These are phyloP conservation scores for Hemicordylus capensis DNA, from an alignment of 2,113 vertebrate species.

Conservation along the genomic window DNA sequence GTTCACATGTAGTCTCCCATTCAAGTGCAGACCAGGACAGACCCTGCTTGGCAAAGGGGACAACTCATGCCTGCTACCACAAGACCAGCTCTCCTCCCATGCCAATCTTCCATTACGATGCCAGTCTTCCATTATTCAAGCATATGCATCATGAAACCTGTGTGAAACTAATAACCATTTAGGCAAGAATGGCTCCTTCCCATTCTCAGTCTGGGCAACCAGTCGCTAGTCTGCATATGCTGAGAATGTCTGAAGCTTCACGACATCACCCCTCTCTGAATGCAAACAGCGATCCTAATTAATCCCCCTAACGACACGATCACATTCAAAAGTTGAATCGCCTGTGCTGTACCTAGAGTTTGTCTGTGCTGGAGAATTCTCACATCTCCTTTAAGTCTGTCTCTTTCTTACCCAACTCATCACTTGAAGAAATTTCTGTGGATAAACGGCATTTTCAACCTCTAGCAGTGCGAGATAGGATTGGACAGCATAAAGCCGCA, in stretches of 20 bases:
- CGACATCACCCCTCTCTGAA: no score
- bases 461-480: constrained; percentile 85
- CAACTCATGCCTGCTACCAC: no score
- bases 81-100: no score
- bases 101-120: background rate
- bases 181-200: no score
- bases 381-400: background rate
- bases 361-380: background rate
- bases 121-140: background rate
- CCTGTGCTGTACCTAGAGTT: background rate
- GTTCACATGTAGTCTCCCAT: no score
- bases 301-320: background rate
- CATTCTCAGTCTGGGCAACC: background rate
- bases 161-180: background rate
- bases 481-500: constrained; percentile 87
- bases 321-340: background rate
- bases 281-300: no score
- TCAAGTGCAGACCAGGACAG: no score
- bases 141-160: background rate
- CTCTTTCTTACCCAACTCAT: constrained; percentile 92
- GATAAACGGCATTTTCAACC: constrained; percentile 80
- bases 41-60: no score
- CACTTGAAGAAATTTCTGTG: constrained; percentile 94
- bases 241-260: no score
- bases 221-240: background rate